Evolutionary conservation across 1,140 invertebrate genomes (phyloP), one percentile per base, ranked within the genome.

Genomic region (Zaprionus tsacasi): DNA sequence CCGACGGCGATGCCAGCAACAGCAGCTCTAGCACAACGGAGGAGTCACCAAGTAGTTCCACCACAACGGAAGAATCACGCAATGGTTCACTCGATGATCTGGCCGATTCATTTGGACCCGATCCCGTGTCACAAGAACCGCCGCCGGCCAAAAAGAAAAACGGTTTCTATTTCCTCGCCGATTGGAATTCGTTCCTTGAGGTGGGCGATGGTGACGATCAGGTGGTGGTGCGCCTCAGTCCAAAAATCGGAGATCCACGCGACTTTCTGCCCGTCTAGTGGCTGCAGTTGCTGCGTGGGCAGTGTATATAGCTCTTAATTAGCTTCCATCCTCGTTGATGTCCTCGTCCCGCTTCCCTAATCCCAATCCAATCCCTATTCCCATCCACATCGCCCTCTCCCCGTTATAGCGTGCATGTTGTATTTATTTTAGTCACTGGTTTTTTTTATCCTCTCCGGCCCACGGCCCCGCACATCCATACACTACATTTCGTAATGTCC

Each of bases 101-200:
- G 52, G 96, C 96, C 77, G 95, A 95, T 74, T 97, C 96, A 1
- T 97, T 97, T 82, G 96, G 96, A 36, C 92, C 92, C 11, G 93
- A 93, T 69, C 93, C 94, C 1, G 91, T 91, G 10, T 82, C 93
- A 30, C 94, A 93, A 0, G 94, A 95, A 81, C 94, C 95, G 10
- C 75, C 95, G 33, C 95, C 96, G 12, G 94, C 95, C 0, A 94
- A 94, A 59, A 94, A 94, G 68, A 95, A 95, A 83, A 96, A 95
- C 64, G 96, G 96, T 3, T 95, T 97, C 52, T 97, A 97, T 83
- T 97, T 96, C 92, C 94, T 97, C 59, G 93, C 97, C 1, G 96
- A 97, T 82, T 97, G 96, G 96, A 97, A 97, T 82, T 95, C 95
- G 12, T 97, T 97, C 80, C 93, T 97, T 4, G 96, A 97, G 90